A percentile compares a stretch with the other conserved stretches of the same genome.
Evolutionary conservation across 2,888 invertebrate genomes (phyloP).

Genomic region (Eudasyphora cyanicolor): DNA sequence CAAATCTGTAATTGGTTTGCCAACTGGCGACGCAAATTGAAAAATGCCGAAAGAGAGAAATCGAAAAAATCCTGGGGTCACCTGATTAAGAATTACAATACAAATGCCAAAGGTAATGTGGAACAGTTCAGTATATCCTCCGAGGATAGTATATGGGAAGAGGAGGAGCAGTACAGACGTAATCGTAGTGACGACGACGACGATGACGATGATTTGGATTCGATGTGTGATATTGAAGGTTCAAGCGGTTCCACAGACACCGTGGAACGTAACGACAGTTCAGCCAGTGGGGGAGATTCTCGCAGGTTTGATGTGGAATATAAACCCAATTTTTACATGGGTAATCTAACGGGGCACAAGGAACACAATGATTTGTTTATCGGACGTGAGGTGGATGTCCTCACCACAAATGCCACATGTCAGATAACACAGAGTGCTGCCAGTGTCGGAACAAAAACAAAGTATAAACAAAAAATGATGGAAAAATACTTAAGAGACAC

Average conservation of each 20-base stretch:
- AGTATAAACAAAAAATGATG: constrained; percentile 84
- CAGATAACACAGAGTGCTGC: constrained; percentile 56
- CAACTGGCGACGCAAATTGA: constrained; percentile 90
- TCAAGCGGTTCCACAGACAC: constrained; percentile 44
- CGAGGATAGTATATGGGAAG: constrained; percentile 90
- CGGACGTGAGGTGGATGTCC: constrained; percentile 46
- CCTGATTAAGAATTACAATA: constrained; percentile 85
- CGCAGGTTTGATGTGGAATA: background rate
- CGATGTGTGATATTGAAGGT: constrained; percentile 59
- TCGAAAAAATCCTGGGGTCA: constrained; percentile 88
- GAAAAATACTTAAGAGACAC: constrained; percentile 82
- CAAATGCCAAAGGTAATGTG: constrained; percentile 88
- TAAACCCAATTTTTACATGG: constrained; percentile 54
- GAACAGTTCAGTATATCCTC: constrained; percentile 90
- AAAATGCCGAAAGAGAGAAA: constrained; percentile 87
- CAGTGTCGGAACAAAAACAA: constrained; percentile 72
- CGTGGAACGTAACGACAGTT: constrained; percentile 30
- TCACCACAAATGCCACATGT: constrained; percentile 68
- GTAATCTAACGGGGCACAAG: constrained; percentile 38
- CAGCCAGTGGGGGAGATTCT: background rate
- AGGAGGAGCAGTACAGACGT: constrained; percentile 72
- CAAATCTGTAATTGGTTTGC: constrained; percentile 91
- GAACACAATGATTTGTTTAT: constrained; percentile 56
- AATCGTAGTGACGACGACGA: constrained; percentile 64
- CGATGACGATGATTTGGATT: constrained; percentile 68